Evolutionary conservation across 2,113 vertebrate species (phyloP).

Genomic region (Oxyruncus cristatus): DNA sequence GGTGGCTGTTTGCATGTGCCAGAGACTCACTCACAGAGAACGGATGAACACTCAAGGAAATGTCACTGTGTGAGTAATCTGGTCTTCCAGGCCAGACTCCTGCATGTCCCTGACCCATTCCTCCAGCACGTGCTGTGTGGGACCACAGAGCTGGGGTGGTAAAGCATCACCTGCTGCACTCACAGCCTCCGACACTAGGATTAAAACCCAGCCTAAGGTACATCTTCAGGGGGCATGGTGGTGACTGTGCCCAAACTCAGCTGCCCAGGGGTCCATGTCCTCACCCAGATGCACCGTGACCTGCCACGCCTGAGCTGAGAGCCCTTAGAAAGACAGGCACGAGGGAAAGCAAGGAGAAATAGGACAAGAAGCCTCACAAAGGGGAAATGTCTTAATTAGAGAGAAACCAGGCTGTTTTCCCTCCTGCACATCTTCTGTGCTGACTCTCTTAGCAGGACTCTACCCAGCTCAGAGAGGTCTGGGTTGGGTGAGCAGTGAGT

Average conservation of each 20-base stretch:
- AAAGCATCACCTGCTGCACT: not conserved
- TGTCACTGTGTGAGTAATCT: fast-evolving
- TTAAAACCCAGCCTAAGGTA: not conserved
- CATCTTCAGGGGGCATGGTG: fast-evolving
- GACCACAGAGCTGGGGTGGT: not conserved
- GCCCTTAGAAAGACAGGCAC: not conserved
- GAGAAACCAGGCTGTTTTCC: not conserved
- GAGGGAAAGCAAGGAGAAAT: not conserved
- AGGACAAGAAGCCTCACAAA: not conserved
- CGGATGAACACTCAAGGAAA: not conserved
- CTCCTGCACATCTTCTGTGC: not conserved
- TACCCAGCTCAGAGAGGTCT: not conserved
- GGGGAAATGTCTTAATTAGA: not conserved
- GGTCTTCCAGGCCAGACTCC: not conserved
- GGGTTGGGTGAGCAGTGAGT: not conserved
- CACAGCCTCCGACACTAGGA: not conserved
- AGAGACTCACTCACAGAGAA: not conserved
- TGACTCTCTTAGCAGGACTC: not conserved
- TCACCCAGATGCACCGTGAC: fast-evolving
- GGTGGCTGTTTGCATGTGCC: not conserved
- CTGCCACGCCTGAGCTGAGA: not conserved
- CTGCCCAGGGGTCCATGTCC: not conserved
- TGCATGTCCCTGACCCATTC: not conserved
- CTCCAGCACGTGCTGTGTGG: not conserved
- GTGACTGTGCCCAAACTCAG: not conserved